These are phyloP conservation scores for Tiliqua scincoides DNA, from an alignment of 2,113 vertebrate species.

Conservation along the genomic window DNA sequence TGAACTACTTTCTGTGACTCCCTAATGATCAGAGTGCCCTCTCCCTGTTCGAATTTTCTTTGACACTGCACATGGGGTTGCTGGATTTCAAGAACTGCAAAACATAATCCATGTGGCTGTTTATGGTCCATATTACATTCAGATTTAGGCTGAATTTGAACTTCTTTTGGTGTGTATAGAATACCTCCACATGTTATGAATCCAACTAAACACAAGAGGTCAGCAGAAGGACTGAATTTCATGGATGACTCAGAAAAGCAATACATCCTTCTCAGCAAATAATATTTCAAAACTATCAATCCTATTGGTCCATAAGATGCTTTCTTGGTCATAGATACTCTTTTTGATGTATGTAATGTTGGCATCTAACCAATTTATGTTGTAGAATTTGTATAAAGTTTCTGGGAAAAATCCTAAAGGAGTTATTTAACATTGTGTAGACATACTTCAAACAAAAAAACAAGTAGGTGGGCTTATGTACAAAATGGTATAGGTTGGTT, in stretches of 20 bases:
- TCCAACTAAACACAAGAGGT: constrained; percentile 1
- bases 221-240: not conserved
- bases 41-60: not conserved
- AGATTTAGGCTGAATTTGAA: not conserved
- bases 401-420: constrained; percentile 44
- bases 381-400: constrained; percentile 36
- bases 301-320: constrained; percentile 35
- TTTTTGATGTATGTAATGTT: constrained; percentile 3
- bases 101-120: not conserved
- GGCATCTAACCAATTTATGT: constrained; percentile 39
- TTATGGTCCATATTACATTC: not conserved
- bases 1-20: not conserved
- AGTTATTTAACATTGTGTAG: constrained; percentile 53
- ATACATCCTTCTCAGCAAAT: not conserved
- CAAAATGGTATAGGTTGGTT: constrained; percentile 44
- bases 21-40: not conserved
- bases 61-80: not conserved
- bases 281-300: constrained; percentile 14
- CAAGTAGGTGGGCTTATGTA: constrained; percentile 36
- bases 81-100: not conserved
- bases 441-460: constrained; percentile 44
- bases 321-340: constrained; percentile 49
- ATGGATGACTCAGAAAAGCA: not conserved
- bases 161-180: not conserved
- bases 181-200: not conserved